Conservation (phyloP, 2,797 vertebrate genomes). For the Orestias chungarensis region DNA sequence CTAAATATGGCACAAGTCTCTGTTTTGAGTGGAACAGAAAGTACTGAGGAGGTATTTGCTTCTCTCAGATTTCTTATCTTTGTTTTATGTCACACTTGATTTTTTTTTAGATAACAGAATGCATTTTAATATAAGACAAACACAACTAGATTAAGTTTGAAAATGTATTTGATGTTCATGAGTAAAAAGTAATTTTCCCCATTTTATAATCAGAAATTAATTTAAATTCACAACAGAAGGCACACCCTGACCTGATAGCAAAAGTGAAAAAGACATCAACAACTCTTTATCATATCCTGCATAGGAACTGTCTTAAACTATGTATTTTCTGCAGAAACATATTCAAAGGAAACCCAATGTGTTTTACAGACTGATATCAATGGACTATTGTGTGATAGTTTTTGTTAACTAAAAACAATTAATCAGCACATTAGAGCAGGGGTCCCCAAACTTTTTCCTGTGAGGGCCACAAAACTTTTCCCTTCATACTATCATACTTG, state of each 20-base stretch:
- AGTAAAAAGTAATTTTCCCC: neutral
- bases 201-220: neutral
- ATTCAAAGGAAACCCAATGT: no score
- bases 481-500: no score
- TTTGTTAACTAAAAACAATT: no score
- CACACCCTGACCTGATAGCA: neutral
- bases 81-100: neutral
- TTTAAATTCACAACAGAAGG: neutral
- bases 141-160: neutral
- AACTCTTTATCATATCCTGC: no score
- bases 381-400: no score
- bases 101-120: neutral
- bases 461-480: no score
- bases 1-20: neutral
- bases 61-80: neutral
- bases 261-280: no score
- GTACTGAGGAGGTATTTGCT: neutral
- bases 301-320: no score
- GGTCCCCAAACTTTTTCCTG: no score
- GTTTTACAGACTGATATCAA: no score
- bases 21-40: neutral
- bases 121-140: conserved; percentile 1
- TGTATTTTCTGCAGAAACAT: no score
- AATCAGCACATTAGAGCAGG: no score
- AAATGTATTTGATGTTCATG: neutral